These are phyloP conservation scores for Sebastes iracundus DNA, from an alignment of 2,797 vertebrate species.

Conservation along the genomic window DNA sequence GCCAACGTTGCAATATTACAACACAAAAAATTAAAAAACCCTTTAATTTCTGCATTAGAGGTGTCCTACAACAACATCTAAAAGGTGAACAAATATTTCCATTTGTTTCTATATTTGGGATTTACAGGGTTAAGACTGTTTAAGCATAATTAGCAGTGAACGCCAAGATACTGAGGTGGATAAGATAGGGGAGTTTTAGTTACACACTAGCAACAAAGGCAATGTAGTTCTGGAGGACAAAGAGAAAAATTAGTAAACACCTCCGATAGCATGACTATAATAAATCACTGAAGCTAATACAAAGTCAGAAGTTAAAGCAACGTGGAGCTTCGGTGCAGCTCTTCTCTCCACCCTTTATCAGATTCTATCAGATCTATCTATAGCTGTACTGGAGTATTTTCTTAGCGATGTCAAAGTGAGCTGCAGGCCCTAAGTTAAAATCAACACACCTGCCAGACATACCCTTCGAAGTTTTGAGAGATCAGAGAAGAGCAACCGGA, in stretches of 20 bases:
- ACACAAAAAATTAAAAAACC: accelerated
- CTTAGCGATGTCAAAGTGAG: constrained; percentile 43
- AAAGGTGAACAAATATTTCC: too few species aligned
- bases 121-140: neutral
- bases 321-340: constrained; percentile 15
- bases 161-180: neutral
- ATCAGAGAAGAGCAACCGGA: constrained; percentile 65
- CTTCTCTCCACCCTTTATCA: constrained; percentile 17
- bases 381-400: constrained; percentile 47
- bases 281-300: neutral
- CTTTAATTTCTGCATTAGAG: too few species aligned
- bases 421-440: constrained; percentile 58
- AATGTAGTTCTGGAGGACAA: neutral
- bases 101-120: too few species aligned
- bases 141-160: neutral
- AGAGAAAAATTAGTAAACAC: constrained; percentile 2
- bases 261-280: constrained; percentile 5
- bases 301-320: constrained; percentile 22
- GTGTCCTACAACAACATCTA: too few species aligned
- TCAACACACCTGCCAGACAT: constrained; percentile 66
- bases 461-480: constrained; percentile 50
- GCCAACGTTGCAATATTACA: too few species aligned
- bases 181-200: neutral
- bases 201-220: neutral
- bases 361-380: constrained; percentile 57